phyloP scores from a whole-genome alignment of 1,140 invertebrate species.

The Macrocentrus cingulum region DNA sequence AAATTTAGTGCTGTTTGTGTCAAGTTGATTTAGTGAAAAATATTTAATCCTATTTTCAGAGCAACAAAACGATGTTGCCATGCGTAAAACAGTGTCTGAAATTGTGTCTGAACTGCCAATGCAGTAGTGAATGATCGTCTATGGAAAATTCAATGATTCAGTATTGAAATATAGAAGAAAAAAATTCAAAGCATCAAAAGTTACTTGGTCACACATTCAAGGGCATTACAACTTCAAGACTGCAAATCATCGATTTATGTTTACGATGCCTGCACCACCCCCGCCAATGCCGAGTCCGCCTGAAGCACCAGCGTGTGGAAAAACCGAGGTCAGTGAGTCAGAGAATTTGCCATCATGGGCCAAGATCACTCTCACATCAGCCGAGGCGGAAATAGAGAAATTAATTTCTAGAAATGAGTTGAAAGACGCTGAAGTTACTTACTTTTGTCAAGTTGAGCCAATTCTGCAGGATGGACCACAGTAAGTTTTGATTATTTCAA shows the following conservation, averaged over 20 bases:
- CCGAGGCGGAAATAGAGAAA: slow-evolving; percentile 53
- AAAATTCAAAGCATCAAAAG: too few species aligned
- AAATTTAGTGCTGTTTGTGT: too few species aligned
- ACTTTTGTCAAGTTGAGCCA: slow-evolving; percentile 55
- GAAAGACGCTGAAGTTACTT: slow-evolving; percentile 54
- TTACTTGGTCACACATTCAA: too few species aligned
- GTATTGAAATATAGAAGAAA: too few species aligned
- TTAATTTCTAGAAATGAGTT: slow-evolving; percentile 52
- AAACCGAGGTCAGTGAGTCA: slow-evolving; percentile 43
- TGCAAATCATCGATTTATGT: slow-evolving; percentile 14
- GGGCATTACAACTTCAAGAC: background rate
- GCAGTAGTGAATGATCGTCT: background rate
- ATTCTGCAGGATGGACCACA: slow-evolving; percentile 58
- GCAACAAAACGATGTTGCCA: background rate
- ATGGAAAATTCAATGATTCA: too few species aligned
- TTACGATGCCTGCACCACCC: slow-evolving; percentile 51
- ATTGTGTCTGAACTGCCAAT: background rate
- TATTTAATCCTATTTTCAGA: background rate
- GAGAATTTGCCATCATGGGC: slow-evolving; percentile 51
- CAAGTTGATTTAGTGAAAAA: too few species aligned
- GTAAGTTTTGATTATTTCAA: slow-evolving; percentile 39
- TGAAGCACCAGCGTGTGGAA: slow-evolving; percentile 42
- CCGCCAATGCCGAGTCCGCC: slow-evolving; percentile 44
- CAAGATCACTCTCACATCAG: slow-evolving; percentile 51
- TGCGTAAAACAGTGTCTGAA: background rate